Evolutionary conservation across 1,140 invertebrate genomes (phyloP).

Genomic region (Diorhabda carinulata): DNA sequence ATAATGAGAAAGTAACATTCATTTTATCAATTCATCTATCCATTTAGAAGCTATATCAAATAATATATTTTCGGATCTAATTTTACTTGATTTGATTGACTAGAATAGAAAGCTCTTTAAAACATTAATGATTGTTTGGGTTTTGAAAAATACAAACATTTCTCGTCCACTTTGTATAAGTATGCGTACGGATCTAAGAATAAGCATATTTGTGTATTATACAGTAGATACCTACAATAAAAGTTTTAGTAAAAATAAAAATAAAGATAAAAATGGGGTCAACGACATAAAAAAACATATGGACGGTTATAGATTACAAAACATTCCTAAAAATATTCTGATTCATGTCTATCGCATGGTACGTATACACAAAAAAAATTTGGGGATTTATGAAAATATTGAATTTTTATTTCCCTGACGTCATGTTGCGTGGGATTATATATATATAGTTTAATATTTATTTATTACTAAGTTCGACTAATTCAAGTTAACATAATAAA

Average conservation of each 20-base stretch:
- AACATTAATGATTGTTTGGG: not conserved
- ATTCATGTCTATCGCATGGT: not conserved
- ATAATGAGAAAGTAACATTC: too few relatives aligned
- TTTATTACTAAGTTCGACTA: too few relatives aligned
- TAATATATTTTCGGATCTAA: too few relatives aligned
- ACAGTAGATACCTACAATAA: not conserved
- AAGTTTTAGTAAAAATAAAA: slow-evolving; percentile 3
- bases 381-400: not conserved
- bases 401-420: not conserved
- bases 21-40: too few relatives aligned
- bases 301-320: slow-evolving; percentile 2
- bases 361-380: not conserved
- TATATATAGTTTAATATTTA: not conserved
- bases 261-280: slow-evolving; percentile 2
- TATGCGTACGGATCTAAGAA: slow-evolving; percentile 2
- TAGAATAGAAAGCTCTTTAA: too few relatives aligned
- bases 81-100: too few relatives aligned
- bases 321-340: slow-evolving; percentile 1
- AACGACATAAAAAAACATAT: slow-evolving; percentile 1
- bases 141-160: not conserved
- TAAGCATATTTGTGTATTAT: not conserved
- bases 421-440: not conserved
- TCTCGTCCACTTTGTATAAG: not conserved
- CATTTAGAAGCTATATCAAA: too few relatives aligned
- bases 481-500: too few relatives aligned